Base-by-base conservation (phyloP, 2,113 vertebrate genomes). In the Panthera tigris region DNA sequence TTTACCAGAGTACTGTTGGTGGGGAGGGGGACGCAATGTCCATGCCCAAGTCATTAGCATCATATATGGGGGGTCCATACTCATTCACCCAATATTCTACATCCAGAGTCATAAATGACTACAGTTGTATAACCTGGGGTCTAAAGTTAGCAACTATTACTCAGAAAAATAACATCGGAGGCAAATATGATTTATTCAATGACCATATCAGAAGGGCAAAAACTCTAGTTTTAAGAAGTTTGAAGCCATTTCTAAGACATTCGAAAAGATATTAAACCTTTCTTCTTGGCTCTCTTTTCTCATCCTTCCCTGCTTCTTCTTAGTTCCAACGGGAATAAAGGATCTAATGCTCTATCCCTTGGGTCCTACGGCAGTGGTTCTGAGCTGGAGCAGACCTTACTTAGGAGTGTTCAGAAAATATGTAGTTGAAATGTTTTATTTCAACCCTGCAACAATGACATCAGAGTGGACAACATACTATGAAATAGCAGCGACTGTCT, bases 401-500 rank as follows among this genome's bases (percentile, higher is more conserved):
- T 98, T 99, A 16, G 99, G 99, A 7, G 99, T 99, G 57, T 99
- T 99, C 99, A 99, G 99, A 96, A 99, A 99, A 97, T 99, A 99
- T 0, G 98, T 99, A 16, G 99, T 99, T 50, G 99, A 99, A 98
- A 99, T 99, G 97, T 99, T 99, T 98, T 99, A 99, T 98, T 99
- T 99, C 98, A 99, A 99, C 98, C 99, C 99, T 0, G 98, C 99
- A 29, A 99, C 99, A 0, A 99, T 99, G 98, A 99, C 99, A 2
- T 99, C 99, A 0, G 99, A 99, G 98, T 99, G 99, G 99, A 99
- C 99, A 41, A 99, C 99, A 12, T 99, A 99, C 99, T 99, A 99
- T 6, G 99, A 99, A 98, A 99, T 99, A 79, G 99, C 99, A 27
- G 99, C 99, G 2, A 99, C 99, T 0, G 93, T 99, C 74, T 99